Evolutionary conservation across 2,797 vertebrate species (phyloP).

Genomic region (Girardinus metallicus): DNA sequence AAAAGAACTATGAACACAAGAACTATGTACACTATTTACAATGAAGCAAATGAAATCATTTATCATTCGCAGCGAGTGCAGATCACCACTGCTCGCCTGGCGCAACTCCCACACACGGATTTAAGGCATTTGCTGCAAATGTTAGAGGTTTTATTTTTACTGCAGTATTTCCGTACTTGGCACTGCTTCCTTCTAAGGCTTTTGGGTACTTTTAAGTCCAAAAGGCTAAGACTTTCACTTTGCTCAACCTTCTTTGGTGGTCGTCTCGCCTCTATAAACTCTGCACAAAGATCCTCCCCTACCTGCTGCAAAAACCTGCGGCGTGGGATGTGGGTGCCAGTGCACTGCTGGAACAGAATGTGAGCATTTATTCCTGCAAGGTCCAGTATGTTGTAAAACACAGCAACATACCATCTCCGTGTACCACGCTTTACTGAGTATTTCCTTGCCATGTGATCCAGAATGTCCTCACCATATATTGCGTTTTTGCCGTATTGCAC

Average conservation of each 20-base stretch:
- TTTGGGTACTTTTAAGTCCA: not conserved
- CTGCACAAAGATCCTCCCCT: not conserved
- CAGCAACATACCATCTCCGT: not conserved
- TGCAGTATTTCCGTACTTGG: not conserved
- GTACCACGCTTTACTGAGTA: not conserved
- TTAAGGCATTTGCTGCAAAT: not conserved
- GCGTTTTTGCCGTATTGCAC: not conserved
- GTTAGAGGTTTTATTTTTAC: not conserved
- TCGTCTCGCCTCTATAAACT: not conserved
- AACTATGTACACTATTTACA: not conserved
- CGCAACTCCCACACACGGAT: not conserved
- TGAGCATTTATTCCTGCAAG: not conserved
- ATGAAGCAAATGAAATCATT: not conserved
- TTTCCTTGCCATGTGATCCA: not conserved
- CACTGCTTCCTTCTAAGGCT: not conserved
- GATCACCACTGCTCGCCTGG: not conserved
- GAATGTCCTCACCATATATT: not conserved
- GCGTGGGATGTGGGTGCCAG: not conserved
- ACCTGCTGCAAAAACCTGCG: not conserved
- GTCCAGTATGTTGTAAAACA: slow-evolving; percentile 2
- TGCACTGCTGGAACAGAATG: not conserved
- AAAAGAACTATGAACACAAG: not conserved
- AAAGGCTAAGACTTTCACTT: not conserved
- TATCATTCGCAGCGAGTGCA: not conserved
- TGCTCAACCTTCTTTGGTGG: not conserved